phyloP scores from a whole-genome alignment of 2,888 invertebrate genomes.

The Drosophila barbarae region DNA sequence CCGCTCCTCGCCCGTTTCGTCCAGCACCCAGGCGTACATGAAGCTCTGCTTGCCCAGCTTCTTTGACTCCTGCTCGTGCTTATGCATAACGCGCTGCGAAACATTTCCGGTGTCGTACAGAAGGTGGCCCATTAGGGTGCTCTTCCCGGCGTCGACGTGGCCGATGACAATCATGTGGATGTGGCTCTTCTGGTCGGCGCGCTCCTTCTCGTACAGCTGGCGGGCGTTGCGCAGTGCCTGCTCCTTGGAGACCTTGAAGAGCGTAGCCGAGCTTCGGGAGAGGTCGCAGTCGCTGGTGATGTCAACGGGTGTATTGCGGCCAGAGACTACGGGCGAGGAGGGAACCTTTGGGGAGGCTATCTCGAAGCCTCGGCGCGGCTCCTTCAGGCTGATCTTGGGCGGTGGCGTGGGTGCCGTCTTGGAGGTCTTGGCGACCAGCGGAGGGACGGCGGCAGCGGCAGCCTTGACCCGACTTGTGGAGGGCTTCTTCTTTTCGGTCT shows the following conservation, averaged over 20 bases:
- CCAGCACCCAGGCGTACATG: constrained; percentile 99
- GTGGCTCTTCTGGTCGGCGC: constrained; percentile 90
- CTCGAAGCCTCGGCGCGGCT: constrained; percentile 76
- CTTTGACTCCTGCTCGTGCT: constrained; percentile 97
- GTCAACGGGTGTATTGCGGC: constrained; percentile 81
- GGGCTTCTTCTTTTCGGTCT: constrained; percentile 64
- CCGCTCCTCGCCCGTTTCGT: constrained; percentile 98
- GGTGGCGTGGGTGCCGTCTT: constrained; percentile 31
- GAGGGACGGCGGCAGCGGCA: constrained; percentile 25
- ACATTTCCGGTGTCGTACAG: constrained; percentile 93
- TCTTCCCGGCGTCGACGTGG: constrained; percentile 87
- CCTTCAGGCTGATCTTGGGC: constrained; percentile 51
- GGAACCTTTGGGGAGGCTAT: constrained; percentile 83
- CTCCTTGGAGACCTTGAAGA: constrained; percentile 76
- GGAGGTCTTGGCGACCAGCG: constrained; percentile 15
- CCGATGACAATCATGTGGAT: constrained; percentile 95
- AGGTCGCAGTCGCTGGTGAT: constrained; percentile 60
- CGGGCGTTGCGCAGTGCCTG: constrained; percentile 80
- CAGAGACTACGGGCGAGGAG: constrained; percentile 85
- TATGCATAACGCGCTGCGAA: constrained; percentile 93
- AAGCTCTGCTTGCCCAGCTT: constrained; percentile 99
- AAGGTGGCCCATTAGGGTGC: constrained; percentile 93
- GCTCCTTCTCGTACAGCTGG: constrained; percentile 85
- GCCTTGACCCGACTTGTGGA: constrained; percentile 35
- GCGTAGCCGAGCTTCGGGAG: constrained; percentile 35